Conservation (phyloP, 2,113 vertebrate species). For the Chloroceryle aenea region DNA sequence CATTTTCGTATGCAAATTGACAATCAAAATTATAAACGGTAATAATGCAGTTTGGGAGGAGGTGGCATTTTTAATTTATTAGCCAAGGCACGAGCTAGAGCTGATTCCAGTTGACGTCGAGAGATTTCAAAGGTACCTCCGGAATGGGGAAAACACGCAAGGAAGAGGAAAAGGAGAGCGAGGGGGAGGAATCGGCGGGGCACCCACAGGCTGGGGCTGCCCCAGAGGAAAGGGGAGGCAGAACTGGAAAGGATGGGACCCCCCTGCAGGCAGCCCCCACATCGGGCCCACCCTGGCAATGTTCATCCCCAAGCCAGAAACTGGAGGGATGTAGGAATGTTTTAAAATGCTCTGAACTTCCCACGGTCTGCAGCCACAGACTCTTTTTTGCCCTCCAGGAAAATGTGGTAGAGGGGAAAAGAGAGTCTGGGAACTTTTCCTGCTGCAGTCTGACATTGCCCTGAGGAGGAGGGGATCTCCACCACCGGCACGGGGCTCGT, state of each 20-base stretch:
- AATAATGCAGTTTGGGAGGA: constrained; percentile 93
- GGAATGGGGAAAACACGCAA: constrained; percentile 25
- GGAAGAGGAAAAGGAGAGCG: neutral
- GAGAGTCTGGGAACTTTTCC: rapidly evolving
- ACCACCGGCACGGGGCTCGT: rapidly evolving
- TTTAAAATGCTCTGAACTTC: neutral
- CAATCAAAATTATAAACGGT: constrained; percentile 98
- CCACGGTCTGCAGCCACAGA: rapidly evolving
- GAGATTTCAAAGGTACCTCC: constrained; percentile 69
- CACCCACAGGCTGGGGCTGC: neutral
- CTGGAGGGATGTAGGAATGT: neutral
- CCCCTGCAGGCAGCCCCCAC: rapidly evolving
- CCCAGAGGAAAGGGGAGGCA: neutral
- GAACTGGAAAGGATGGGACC: neutral
- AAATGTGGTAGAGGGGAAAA: neutral
- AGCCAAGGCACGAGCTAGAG: constrained; percentile 75
- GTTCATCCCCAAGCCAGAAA: neutral
- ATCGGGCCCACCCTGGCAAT: rapidly evolving
- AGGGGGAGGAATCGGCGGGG: neutral
- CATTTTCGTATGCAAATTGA: constrained; percentile 99
- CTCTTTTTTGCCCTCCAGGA: neutral
- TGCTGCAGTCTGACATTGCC: rapidly evolving
- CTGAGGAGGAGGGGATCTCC: rapidly evolving
- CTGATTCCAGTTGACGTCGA: constrained; percentile 84
- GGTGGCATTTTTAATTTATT: constrained; percentile 93